Conservation (phyloP, 2,888 invertebrate species). For the Teleogryllus oceanicus region DNA sequence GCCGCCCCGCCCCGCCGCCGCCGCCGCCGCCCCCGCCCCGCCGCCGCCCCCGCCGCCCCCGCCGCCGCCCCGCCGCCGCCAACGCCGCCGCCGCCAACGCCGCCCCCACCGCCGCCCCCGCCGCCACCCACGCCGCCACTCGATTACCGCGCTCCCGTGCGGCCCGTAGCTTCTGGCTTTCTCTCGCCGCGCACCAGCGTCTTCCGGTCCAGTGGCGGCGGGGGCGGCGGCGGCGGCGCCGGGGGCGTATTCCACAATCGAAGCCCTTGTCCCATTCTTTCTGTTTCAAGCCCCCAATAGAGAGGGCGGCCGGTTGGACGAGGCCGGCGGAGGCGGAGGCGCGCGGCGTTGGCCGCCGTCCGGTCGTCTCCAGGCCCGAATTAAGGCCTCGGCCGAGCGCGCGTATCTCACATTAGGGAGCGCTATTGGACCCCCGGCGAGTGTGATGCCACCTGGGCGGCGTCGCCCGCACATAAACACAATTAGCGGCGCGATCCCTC, state of each 20-base stretch:
- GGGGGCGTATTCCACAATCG: slow-evolving; percentile 30
- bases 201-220: not conserved
- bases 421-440: slow-evolving; percentile 30
- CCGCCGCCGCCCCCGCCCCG: not conserved
- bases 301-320: slow-evolving; percentile 23
- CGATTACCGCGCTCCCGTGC: slow-evolving; percentile 27
- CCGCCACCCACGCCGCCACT: not conserved
- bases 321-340: not conserved
- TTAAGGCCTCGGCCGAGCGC: slow-evolving; percentile 28
- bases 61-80: slow-evolving; percentile 18
- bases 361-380: slow-evolving; percentile 25
- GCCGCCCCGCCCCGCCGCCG: not conserved
- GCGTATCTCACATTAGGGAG: slow-evolving; percentile 36
- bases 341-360: not conserved
- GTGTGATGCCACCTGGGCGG: not conserved
- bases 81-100: not conserved
- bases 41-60: not conserved
- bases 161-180: slow-evolving; percentile 33
- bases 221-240: not conserved
- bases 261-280: slow-evolving; percentile 34
- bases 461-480: slow-evolving; percentile 12
- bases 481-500: slow-evolving; percentile 3
- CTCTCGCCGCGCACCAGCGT: not conserved
- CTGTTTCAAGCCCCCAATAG: slow-evolving; percentile 34
- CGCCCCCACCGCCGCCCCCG: not conserved